Percentiles rank a stretch among this genome's conserved stretches.
phyloP scores from a whole-genome alignment of 2,113 vertebrate species.

The Seriola dumerili region DNA sequence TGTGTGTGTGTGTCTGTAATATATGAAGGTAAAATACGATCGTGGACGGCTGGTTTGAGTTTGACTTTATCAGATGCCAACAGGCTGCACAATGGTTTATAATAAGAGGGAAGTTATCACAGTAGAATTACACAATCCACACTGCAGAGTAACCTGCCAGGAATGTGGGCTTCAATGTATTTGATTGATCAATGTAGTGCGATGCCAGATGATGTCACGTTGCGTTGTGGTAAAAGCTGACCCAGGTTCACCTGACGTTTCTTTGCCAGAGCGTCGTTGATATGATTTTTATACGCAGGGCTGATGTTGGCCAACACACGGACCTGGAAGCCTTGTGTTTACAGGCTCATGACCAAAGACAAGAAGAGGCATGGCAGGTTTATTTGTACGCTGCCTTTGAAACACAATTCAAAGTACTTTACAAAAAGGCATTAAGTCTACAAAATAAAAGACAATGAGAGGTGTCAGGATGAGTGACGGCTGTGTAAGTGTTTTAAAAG shows the following conservation, averaged over 20 bases:
- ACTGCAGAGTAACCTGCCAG: neutral
- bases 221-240: neutral
- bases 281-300: conserved; percentile 3
- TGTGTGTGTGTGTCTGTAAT: too few relatives aligned
- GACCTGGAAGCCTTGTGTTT: neutral
- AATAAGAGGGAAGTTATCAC: neutral
- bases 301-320: neutral
- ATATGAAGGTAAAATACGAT: too few relatives aligned
- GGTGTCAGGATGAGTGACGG: neutral
- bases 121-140: conserved; percentile 29
- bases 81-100: neutral
- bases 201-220: neutral
- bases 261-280: neutral
- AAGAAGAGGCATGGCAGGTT: neutral
- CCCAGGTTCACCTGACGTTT: neutral
- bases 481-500: neutral
- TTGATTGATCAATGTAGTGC: neutral
- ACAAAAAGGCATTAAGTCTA: neutral
- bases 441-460: conserved; percentile 2
- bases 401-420: neutral
- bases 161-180: neutral
- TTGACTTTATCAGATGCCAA: neutral
- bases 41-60: neutral
- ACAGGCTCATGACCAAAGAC: neutral
- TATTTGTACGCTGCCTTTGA: neutral